These are phyloP conservation scores for Limenitis camilla DNA, from an alignment of 2,888 invertebrate species.

Conservation along the genomic window DNA sequence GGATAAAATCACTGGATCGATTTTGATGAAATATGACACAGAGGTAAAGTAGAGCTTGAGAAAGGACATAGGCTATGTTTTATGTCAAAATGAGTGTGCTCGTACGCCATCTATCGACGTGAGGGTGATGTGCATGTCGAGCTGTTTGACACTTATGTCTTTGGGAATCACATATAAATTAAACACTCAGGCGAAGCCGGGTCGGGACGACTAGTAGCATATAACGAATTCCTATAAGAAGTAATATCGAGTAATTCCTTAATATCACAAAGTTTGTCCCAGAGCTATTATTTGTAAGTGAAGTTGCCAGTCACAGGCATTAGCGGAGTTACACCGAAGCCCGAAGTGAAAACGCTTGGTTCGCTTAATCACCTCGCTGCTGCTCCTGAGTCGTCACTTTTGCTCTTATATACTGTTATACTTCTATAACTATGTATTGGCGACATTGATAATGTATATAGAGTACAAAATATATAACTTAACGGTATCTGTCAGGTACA, in stretches of 20 bases:
- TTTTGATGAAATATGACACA: too few species aligned
- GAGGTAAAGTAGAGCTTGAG: too few species aligned
- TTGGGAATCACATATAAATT: too few species aligned
- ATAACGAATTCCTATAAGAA: not conserved
- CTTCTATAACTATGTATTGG: not conserved
- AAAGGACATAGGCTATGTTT: too few species aligned
- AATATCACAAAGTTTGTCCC: not conserved
- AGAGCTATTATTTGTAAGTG: conserved; percentile 17
- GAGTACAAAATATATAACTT: too few species aligned
- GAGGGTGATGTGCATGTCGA: too few species aligned
- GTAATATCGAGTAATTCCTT: not conserved
- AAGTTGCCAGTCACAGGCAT: conserved; percentile 18
- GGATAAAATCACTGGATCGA: too few species aligned
- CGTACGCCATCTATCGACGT: too few species aligned
- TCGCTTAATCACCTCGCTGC: conserved; percentile 44
- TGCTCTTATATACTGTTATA: not conserved
- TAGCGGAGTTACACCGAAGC: conserved; percentile 11
- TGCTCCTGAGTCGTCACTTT: conserved; percentile 20
- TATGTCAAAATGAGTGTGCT: too few species aligned
- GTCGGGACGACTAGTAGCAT: not conserved
- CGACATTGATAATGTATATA: not conserved
- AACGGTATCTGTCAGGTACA: too few species aligned
- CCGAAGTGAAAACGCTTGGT: conserved; percentile 37
- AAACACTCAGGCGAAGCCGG: too few species aligned
- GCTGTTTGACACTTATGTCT: too few species aligned